Evolutionary conservation across 2,113 vertebrate genomes (phyloP).

Genomic region (Azemiops feae): DNA sequence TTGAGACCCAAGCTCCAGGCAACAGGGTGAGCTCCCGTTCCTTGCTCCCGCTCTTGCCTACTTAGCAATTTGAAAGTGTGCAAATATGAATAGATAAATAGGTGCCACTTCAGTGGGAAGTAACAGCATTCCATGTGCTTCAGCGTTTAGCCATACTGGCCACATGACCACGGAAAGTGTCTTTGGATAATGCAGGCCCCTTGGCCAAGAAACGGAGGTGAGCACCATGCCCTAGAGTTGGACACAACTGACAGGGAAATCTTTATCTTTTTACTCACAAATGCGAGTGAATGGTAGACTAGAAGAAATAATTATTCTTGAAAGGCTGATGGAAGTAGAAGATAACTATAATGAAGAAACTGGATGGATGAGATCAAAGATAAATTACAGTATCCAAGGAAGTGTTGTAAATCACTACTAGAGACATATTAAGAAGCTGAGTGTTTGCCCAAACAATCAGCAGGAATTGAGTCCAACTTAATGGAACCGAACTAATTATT

Average conservation of each 20-base stretch:
- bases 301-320: not conserved
- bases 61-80: not conserved
- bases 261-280: not conserved
- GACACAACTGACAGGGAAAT: not conserved
- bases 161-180: not conserved
- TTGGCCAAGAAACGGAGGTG: not conserved
- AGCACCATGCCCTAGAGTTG: not conserved
- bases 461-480: not conserved
- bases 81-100: not conserved
- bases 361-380: not conserved
- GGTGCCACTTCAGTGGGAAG: not conserved
- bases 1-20: not conserved
- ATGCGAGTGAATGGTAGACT: not conserved
- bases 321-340: not conserved
- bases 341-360: not conserved
- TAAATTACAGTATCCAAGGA: not conserved
- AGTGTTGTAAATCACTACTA: not conserved
- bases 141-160: not conserved
- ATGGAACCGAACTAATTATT: not conserved
- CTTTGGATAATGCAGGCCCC: not conserved
- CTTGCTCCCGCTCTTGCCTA: not conserved
- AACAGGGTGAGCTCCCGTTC: not conserved
- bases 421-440: not conserved
- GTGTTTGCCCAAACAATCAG: not conserved
- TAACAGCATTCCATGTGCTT: not conserved